Evolutionary conservation across 2,888 invertebrate genomes (phyloP).

Genomic region (Sussaba pulchella): DNA sequence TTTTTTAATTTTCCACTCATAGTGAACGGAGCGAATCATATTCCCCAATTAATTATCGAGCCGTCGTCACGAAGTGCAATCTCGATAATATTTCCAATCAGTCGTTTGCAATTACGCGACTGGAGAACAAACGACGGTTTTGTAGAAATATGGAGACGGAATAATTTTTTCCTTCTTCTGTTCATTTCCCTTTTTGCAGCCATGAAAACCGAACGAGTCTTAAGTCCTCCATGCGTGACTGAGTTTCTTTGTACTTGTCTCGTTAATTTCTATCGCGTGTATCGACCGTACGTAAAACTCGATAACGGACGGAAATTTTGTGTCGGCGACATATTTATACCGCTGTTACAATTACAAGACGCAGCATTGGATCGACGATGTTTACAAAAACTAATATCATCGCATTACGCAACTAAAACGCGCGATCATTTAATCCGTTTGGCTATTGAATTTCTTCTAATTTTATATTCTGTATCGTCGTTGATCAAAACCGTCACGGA

Average conservation of each 20-base stretch:
- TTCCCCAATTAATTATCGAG: too few relatives aligned
- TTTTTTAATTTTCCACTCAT: too few relatives aligned
- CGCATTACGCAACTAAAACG: conserved; percentile 14
- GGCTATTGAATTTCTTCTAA: too few relatives aligned
- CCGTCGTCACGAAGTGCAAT: too few relatives aligned
- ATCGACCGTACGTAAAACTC: not conserved
- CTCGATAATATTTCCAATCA: too few relatives aligned
- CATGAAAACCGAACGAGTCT: too few relatives aligned
- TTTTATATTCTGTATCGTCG: too few relatives aligned
- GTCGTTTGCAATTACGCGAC: too few relatives aligned
- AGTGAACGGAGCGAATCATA: too few relatives aligned
- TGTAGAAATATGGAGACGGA: conserved; percentile 15
- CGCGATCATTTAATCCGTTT: conserved; percentile 1
- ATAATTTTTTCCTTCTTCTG: too few relatives aligned
- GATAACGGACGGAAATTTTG: conserved; percentile 18
- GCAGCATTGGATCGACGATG: conserved; percentile 33
- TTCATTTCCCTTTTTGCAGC: too few relatives aligned
- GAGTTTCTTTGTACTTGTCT: not conserved
- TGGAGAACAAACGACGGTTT: conserved; percentile 36
- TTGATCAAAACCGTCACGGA: too few relatives aligned
- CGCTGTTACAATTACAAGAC: conserved; percentile 15
- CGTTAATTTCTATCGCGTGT: conserved; percentile 2
- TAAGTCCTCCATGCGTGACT: not conserved
- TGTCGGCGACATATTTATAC: conserved; percentile 38
- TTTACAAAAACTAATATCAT: conserved; percentile 35